These are phyloP conservation scores for Dichetophora obliterata DNA, from an alignment of 2,888 invertebrate genomes.

Conservation along the genomic window DNA sequence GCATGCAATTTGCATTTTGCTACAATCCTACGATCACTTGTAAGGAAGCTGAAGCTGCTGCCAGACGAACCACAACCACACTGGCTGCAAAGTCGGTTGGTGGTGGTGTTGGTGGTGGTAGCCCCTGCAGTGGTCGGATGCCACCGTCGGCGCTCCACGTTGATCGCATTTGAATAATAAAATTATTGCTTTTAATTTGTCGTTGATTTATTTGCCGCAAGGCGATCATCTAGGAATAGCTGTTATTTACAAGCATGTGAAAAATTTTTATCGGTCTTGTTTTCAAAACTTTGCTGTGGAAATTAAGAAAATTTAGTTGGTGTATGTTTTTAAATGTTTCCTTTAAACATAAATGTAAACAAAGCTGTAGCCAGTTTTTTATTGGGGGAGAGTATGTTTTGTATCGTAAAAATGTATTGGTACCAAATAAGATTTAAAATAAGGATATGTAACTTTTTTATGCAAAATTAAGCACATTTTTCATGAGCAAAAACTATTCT, in stretches of 20 bases:
- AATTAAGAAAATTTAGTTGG: too few relatives aligned
- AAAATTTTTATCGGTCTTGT: not conserved
- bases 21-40: not conserved
- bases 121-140: not conserved
- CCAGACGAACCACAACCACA: slow-evolving; percentile 24
- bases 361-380: too few relatives aligned
- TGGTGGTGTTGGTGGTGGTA: not conserved
- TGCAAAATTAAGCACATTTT: too few relatives aligned
- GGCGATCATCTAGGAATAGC: slow-evolving; percentile 20
- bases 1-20: slow-evolving; percentile 33
- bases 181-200: slow-evolving; percentile 39
- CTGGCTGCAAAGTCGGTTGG: not conserved
- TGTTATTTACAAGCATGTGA: too few relatives aligned
- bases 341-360: too few relatives aligned
- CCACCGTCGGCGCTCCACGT: not conserved
- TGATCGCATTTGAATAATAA: slow-evolving; percentile 34
- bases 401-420: too few relatives aligned
- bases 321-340: too few relatives aligned
- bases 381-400: too few relatives aligned
- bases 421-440: too few relatives aligned
- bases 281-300: slow-evolving; percentile 19
- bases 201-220: slow-evolving; percentile 41
- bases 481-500: too few relatives aligned
- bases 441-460: too few relatives aligned
- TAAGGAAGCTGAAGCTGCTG: slow-evolving; percentile 5